These are phyloP conservation scores for Miichthys miiuy DNA, from an alignment of 2,797 vertebrate species.

Conservation along the genomic window DNA sequence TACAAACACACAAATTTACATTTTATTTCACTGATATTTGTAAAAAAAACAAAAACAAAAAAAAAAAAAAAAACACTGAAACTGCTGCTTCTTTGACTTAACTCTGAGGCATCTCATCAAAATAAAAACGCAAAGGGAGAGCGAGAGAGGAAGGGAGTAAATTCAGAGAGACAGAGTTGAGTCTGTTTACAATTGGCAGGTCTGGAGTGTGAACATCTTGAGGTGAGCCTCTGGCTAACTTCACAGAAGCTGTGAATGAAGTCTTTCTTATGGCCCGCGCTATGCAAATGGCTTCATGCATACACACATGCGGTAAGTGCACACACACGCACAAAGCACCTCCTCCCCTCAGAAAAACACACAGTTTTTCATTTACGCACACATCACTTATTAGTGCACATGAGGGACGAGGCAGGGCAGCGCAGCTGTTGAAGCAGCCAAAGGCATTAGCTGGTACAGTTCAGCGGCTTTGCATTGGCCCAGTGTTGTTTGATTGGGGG, in stretches of 20 bases:
- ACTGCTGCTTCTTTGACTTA: slow-evolving; percentile 8
- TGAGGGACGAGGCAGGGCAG: slow-evolving; percentile 41
- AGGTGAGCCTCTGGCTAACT: slow-evolving; percentile 70
- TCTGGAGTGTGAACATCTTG: slow-evolving; percentile 68
- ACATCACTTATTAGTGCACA: slow-evolving; percentile 65
- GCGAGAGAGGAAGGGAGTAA: slow-evolving; percentile 42
- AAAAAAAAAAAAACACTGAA: slow-evolving; percentile 4
- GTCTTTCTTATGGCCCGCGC: slow-evolving; percentile 71
- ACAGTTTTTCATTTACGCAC: slow-evolving; percentile 41
- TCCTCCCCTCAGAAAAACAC: slow-evolving; percentile 42
- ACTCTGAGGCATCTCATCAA: slow-evolving; percentile 36
- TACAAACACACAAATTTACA: neutral
- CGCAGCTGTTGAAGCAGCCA: slow-evolving; percentile 78
- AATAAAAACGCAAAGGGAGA: slow-evolving; percentile 46
- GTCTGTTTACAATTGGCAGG: slow-evolving; percentile 74
- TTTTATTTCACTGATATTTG: neutral
- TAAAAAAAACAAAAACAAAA: neutral
- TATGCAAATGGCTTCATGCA: slow-evolving; percentile 58
- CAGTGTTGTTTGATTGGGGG: slow-evolving; percentile 12
- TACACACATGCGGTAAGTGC: slow-evolving; percentile 27
- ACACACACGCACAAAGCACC: slow-evolving; percentile 23
- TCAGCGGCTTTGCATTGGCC: slow-evolving; percentile 63
- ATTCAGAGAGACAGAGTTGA: slow-evolving; percentile 61
- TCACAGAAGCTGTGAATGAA: slow-evolving; percentile 72
- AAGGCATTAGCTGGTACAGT: slow-evolving; percentile 70